Conservation (phyloP, 1,140 invertebrate species). For the Battus philenor region DNA sequence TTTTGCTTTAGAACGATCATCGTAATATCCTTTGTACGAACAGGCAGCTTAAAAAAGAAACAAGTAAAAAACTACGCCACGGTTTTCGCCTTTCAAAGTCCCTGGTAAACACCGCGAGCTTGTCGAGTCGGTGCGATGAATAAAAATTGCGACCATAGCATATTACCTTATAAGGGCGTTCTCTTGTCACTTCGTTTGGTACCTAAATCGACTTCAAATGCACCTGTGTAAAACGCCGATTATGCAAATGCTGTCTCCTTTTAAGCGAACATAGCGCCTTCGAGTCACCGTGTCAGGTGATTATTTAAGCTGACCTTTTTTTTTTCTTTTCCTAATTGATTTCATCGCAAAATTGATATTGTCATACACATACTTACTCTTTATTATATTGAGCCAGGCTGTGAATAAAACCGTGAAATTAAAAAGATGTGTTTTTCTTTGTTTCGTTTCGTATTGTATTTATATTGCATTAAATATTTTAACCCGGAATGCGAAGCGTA, state of each 20-base stretch:
- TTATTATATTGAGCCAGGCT: too few species aligned
- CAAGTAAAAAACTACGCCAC: neutral
- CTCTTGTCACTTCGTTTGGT: constrained; percentile 48
- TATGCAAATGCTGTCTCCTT: constrained; percentile 64
- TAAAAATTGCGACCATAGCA: constrained; percentile 49
- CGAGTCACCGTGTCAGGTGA: constrained; percentile 31
- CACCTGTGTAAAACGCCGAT: constrained; percentile 68
- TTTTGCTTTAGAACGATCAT: neutral
- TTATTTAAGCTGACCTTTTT: too few species aligned
- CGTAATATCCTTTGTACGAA: constrained; percentile 2
- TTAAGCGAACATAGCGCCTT: constrained; percentile 65
- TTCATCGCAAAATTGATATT: too few species aligned
- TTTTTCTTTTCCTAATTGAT: too few species aligned
- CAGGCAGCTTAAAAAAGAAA: constrained; percentile 4
- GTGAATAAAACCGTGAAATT: too few species aligned
- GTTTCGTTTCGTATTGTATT: too few species aligned
- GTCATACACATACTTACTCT: too few species aligned
- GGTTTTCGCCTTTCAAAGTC: constrained; percentile 12
- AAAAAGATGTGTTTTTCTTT: too few species aligned
- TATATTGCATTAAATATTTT: too few species aligned
- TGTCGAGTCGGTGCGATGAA: constrained; percentile 37
- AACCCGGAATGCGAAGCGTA: too few species aligned
- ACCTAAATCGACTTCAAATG: constrained; percentile 69
- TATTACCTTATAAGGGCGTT: constrained; percentile 57
- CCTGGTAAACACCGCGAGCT: constrained; percentile 28